phyloP scores from a whole-genome alignment of 2,888 invertebrate genomes.

The Epinotia ramella region DNA sequence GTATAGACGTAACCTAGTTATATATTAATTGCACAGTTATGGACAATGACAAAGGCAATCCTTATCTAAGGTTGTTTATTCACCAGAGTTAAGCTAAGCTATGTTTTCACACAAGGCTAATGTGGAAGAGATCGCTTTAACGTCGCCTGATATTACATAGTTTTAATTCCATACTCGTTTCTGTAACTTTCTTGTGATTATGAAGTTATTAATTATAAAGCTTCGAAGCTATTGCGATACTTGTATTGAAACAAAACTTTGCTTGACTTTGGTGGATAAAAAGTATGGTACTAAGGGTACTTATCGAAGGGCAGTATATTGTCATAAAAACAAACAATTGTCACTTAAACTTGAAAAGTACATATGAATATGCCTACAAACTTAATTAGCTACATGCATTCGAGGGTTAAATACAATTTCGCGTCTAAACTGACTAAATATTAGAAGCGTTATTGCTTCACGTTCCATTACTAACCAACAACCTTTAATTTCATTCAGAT shows the following conservation, averaged over 20 bases:
- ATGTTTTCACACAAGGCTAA: not conserved
- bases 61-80: not conserved
- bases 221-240: no score
- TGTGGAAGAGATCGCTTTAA: not conserved
- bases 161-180: not conserved
- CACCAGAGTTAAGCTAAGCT: not conserved
- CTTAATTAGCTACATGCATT: slow-evolving; percentile 47
- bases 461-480: slow-evolving; percentile 56
- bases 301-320: slow-evolving; percentile 21
- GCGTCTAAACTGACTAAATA: slow-evolving; percentile 47
- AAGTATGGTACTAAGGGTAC: not conserved
- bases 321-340: slow-evolving; percentile 11
- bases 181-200: not conserved
- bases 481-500: slow-evolving; percentile 64
- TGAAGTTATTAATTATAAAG: no score
- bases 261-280: not conserved
- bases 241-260: not conserved
- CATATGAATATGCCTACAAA: slow-evolving; percentile 17
- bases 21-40: slow-evolving; percentile 22
- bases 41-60: slow-evolving; percentile 20
- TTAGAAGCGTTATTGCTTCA: slow-evolving; percentile 67
- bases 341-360: slow-evolving; percentile 25
- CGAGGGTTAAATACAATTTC: slow-evolving; percentile 33
- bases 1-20: not conserved
- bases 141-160: not conserved